Conservation (phyloP, 2,113 vertebrate species). For the Chunga burmeisteri region DNA sequence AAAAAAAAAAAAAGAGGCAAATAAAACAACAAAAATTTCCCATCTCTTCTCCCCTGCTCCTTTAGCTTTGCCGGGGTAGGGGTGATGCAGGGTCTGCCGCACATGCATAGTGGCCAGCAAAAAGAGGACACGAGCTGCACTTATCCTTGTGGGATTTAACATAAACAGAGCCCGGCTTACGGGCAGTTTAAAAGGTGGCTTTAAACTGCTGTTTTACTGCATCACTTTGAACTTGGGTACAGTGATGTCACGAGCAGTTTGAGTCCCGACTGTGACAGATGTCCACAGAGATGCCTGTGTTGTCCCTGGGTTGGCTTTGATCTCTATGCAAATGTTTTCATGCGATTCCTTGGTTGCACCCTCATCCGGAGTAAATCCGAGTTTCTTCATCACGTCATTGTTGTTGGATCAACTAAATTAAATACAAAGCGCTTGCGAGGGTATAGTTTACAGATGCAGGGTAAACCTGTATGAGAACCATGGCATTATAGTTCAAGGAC, state of each 20-base stretch:
- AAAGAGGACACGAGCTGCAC: fast-evolving
- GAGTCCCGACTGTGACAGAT: background rate
- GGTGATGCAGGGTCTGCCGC: background rate
- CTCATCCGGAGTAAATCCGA: fast-evolving
- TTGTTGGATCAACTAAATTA: background rate
- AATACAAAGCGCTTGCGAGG: background rate
- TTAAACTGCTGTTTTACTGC: background rate
- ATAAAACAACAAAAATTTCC: background rate
- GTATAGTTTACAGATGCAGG: background rate
- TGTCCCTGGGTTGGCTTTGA: background rate
- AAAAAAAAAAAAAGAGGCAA: background rate
- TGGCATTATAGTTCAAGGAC: background rate
- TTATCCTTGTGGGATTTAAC: too few relatives aligned
- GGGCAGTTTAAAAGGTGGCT: background rate
- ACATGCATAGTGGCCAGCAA: too few relatives aligned
- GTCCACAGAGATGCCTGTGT: background rate
- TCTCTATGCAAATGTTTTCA: background rate
- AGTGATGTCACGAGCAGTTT: background rate
- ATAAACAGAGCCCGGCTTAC: background rate
- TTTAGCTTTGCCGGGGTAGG: background rate
- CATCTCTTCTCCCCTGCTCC: background rate
- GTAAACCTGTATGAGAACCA: background rate
- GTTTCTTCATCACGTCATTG: background rate
- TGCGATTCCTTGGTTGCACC: background rate
- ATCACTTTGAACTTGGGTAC: background rate